Evolutionary conservation across 2,888 invertebrate species (phyloP).

Genomic region (Luperina nickerlii): DNA sequence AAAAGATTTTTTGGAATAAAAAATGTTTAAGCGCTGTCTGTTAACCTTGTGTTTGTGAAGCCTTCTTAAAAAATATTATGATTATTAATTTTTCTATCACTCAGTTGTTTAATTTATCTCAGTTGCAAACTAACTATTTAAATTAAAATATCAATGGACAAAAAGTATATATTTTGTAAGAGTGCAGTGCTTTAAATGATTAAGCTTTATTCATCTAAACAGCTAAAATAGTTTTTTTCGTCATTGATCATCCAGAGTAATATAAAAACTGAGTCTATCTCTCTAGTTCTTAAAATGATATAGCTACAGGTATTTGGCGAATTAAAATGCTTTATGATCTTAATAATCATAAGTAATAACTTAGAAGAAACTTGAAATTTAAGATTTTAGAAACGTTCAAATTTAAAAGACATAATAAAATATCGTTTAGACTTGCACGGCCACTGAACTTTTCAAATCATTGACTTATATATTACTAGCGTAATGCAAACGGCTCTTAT

Average conservation of each 20-base stretch:
- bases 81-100: constrained; percentile 6
- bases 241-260: not conserved
- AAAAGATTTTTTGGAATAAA: not conserved
- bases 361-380: not conserved
- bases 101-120: not conserved
- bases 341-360: not conserved
- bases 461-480: too few relatives aligned
- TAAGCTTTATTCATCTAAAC: constrained; percentile 1
- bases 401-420: not conserved
- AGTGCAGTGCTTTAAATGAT: constrained; percentile 15
- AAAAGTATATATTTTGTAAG: constrained; percentile 2
- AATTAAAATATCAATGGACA: constrained; percentile 33
- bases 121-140: constrained; percentile 17
- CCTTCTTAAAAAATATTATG: not conserved
- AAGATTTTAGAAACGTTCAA: not conserved
- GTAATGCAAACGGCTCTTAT: too few relatives aligned
- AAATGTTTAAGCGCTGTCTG: not conserved
- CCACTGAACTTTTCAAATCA: not conserved
- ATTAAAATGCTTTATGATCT: not conserved
- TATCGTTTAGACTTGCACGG: not conserved
- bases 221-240: not conserved
- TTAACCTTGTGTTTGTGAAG: constrained; percentile 1
- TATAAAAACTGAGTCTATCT: not conserved
- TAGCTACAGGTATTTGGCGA: not conserved
- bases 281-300: not conserved